Evolutionary conservation across 2,797 vertebrate species (phyloP).

Genomic region (Thalassophryne amazonica): DNA sequence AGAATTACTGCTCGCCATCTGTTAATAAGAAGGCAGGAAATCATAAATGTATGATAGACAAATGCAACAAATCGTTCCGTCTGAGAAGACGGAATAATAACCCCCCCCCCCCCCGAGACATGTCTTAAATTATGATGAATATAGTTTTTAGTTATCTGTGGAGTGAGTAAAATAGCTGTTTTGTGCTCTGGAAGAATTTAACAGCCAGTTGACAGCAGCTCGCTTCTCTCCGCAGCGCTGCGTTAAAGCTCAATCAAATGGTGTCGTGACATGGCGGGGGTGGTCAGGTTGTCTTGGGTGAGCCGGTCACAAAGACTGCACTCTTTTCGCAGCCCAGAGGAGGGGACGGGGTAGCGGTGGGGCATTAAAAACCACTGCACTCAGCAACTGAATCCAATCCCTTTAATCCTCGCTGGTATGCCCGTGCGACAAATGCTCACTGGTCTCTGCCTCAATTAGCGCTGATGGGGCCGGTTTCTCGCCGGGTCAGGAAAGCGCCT

Average conservation of each 20-base stretch:
- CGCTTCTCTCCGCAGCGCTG: slow-evolving; percentile 18
- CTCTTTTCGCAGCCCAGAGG: slow-evolving; percentile 55
- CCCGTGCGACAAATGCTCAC: slow-evolving; percentile 50
- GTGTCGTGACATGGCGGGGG: slow-evolving; percentile 59
- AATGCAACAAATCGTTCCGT: too few relatives aligned
- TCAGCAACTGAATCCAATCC: slow-evolving; percentile 79
- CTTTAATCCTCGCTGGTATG: slow-evolving; percentile 80
- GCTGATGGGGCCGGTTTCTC: slow-evolving; percentile 47
- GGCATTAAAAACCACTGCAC: slow-evolving; percentile 70
- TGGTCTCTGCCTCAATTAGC: slow-evolving; percentile 71
- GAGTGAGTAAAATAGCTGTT: too few relatives aligned
- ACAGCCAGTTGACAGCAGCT: slow-evolving; percentile 21
- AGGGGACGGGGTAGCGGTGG: slow-evolving; percentile 4
- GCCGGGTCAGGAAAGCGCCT: slow-evolving; percentile 39
- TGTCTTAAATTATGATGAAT: too few relatives aligned
- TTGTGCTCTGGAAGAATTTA: too few relatives aligned
- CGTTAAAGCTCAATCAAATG: slow-evolving; percentile 48
- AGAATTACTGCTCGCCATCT: too few relatives aligned
- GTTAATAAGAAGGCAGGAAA: too few relatives aligned
- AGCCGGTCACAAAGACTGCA: slow-evolving; percentile 65
- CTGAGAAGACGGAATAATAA: too few relatives aligned
- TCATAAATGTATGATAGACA: too few relatives aligned
- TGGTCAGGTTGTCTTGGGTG: slow-evolving; percentile 34
- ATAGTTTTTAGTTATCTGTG: too few relatives aligned
- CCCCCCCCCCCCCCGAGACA: too few relatives aligned